Percentiles rank a stretch among this genome's conserved stretches.
Conservation (phyloP, 2,888 invertebrate genomes). For the Lamproptera curius region DNA sequence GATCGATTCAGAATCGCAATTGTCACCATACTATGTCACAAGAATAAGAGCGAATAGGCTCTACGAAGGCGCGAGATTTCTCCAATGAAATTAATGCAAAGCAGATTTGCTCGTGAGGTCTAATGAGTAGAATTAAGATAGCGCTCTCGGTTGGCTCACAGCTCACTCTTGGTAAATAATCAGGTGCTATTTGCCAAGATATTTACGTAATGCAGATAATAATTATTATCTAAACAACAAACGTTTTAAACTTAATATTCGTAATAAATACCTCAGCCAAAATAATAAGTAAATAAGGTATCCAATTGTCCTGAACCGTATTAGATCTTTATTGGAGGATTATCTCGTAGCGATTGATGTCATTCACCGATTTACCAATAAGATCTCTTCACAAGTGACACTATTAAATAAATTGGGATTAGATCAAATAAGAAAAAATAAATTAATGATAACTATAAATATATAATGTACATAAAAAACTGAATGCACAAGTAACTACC, state of each 20-base stretch:
- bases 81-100: slow-evolving; percentile 69
- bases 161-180: slow-evolving; percentile 30
- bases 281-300: no score
- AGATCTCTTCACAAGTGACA: no score
- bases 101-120: slow-evolving; percentile 55
- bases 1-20: neutral
- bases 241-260: no score
- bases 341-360: no score
- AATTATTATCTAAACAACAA: slow-evolving; percentile 5
- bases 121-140: slow-evolving; percentile 71
- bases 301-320: no score
- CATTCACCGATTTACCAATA: no score
- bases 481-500: neutral
- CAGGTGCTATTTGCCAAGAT: slow-evolving; percentile 55
- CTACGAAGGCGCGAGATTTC: slow-evolving; percentile 65
- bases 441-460: no score
- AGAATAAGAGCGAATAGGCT: slow-evolving; percentile 26
- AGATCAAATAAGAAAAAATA: no score
- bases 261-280: no score
- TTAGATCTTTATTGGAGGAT: no score
- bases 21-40: slow-evolving; percentile 4
- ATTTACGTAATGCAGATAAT: slow-evolving; percentile 19
- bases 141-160: slow-evolving; percentile 43
- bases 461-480: neutral
- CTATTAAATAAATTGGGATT: no score